Conservation (phyloP, 2,888 invertebrate species). For the Cactoblastis cactorum region DNA sequence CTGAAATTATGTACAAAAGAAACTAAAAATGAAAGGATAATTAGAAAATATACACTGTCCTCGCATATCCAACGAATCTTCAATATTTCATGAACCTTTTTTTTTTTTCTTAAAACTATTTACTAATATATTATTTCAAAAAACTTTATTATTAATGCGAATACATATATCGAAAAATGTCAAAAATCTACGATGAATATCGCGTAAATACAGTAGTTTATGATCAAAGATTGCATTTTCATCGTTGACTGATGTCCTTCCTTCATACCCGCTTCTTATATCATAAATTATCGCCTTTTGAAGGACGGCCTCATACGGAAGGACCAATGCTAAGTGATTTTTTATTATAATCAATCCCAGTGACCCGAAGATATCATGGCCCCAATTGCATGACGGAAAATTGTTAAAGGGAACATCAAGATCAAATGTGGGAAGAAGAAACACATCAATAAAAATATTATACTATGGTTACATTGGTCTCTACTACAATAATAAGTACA, state of each 20-base stretch:
- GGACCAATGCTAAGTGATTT: neutral
- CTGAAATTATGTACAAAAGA: too few species aligned
- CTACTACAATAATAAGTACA: constrained; percentile 21
- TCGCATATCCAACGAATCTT: neutral
- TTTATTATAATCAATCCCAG: neutral
- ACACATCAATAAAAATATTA: neutral
- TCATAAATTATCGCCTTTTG: neutral
- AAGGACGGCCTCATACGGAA: neutral
- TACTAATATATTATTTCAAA: neutral
- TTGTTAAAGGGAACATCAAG: neutral
- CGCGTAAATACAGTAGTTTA: neutral
- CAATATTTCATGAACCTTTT: neutral
- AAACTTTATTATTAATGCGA: neutral
- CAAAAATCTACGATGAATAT: neutral
- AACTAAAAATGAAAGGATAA: too few species aligned
- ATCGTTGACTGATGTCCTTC: neutral
- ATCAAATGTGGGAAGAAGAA: neutral
- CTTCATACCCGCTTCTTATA: neutral
- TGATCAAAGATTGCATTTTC: neutral
- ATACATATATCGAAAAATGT: neutral
- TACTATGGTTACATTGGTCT: constrained; percentile 1
- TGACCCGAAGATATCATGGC: neutral
- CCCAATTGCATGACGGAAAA: neutral
- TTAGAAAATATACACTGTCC: too few species aligned
- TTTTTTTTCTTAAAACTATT: neutral